Evolutionary conservation across 2,888 invertebrate species (phyloP), one percentile per base, ranked within the genome.

Genomic region (Polymixis flavicincta): DNA sequence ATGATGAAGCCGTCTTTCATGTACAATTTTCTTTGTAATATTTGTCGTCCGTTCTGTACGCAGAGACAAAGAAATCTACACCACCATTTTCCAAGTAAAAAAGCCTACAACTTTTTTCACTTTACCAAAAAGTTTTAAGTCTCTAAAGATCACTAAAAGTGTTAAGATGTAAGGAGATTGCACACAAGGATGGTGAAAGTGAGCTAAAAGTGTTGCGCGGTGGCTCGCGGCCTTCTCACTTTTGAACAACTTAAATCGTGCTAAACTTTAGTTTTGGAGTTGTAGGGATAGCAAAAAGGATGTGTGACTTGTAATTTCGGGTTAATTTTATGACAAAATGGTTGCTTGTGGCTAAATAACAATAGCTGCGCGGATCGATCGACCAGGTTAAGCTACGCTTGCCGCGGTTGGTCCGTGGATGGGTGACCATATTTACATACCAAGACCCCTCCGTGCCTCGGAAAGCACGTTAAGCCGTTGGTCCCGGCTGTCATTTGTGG

Each of bases 171-270:
- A 69, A 67, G 71, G 59, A 72, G 59, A 85, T 78, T 71, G 83
- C 74, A 64, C 60, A 55, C 69, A 81, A 80, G 84, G 75, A 72
- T 82, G 82, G 85, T 64, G 79, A 84, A 86, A 88, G 85, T 86
- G 71, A 82, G 67, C 68, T 50, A 45, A 65, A 77, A 84, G 75
- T 71, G 74, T 64, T 59, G 76, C 74, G 45, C 71, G 65, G 74
- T 28, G 50, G 79, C 78, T 64, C 77, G 75, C 60, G 80, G 93
- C 94, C 91, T 95, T 94, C 87, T 72, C 90, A 92, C 92, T 93
- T 92, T 81, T 86, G 75, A 91, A 90, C 92, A 93, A 94, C 93
- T 95, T 95, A 91, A 93, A 94, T 92, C 93, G 94, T 88, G 91
- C 87, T 91, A 93, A 94, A 95, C 91, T 94, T 94, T 87, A 88